Conservation (phyloP, 2,888 invertebrate genomes). For the Amiota minor region DNA sequence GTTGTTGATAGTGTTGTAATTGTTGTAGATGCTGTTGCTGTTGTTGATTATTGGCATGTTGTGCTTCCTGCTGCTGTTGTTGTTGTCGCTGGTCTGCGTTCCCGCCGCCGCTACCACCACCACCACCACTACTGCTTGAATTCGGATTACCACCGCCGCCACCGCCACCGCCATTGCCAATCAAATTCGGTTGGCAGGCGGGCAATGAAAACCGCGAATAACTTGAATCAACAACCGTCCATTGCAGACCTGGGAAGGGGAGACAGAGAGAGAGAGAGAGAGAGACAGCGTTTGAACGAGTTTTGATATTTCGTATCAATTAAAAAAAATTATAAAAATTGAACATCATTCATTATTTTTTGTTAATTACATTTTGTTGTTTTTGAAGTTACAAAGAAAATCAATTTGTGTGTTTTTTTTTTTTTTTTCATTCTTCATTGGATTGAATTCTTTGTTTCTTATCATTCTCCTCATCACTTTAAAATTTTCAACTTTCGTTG, state of each 20-base stretch:
- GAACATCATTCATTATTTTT: no score
- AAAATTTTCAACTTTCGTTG: neutral
- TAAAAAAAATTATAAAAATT: slow-evolving; percentile 55
- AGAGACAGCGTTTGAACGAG: slow-evolving; percentile 56
- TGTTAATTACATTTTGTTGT: slow-evolving; percentile 57
- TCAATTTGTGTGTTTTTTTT: slow-evolving; percentile 26
- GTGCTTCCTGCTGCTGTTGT: slow-evolving; percentile 47
- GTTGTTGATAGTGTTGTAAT: slow-evolving; percentile 60
- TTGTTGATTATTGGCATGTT: slow-evolving; percentile 53
- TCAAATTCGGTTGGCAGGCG: slow-evolving; percentile 77
- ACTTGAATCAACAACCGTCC: slow-evolving; percentile 88
- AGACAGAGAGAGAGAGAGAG: slow-evolving; percentile 69
- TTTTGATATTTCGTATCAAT: slow-evolving; percentile 31
- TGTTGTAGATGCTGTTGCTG: slow-evolving; percentile 62
- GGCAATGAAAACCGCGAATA: slow-evolving; percentile 83
- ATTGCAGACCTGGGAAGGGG: slow-evolving; percentile 87
- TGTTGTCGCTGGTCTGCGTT: slow-evolving; percentile 68
- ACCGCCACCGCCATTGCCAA: slow-evolving; percentile 69
- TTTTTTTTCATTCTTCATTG: slow-evolving; percentile 30
- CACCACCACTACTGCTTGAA: slow-evolving; percentile 63
- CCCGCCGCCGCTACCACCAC: slow-evolving; percentile 53
- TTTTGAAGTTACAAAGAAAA: slow-evolving; percentile 11
- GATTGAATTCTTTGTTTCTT: slow-evolving; percentile 30
- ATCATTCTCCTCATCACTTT: neutral
- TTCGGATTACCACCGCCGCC: slow-evolving; percentile 63